Conservation (phyloP, 1,140 invertebrate species). For the Cotesia typhae region DNA sequence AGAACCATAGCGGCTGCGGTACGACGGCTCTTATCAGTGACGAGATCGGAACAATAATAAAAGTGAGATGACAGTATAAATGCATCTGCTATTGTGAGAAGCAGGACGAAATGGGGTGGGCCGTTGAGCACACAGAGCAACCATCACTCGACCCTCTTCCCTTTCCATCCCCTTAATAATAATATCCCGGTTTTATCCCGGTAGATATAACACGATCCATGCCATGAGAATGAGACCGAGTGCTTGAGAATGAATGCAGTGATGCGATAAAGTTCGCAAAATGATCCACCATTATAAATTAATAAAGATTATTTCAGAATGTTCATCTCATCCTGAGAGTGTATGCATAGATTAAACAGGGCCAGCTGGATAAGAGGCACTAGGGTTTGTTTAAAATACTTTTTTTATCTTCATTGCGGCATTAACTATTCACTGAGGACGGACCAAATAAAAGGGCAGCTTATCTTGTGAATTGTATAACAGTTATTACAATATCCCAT, state of each 20-base stretch:
- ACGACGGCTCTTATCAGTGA: background rate
- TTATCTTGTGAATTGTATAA: conserved; percentile 19
- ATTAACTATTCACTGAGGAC: conserved; percentile 1
- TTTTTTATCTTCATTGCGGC: background rate
- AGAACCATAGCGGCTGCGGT: background rate
- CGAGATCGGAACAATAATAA: conserved; percentile 43
- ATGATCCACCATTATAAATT: conserved; percentile 41
- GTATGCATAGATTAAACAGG: background rate
- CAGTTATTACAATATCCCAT: background rate
- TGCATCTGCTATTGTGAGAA: conserved; percentile 43
- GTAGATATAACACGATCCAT: conserved; percentile 4
- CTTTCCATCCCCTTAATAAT: conserved; percentile 32
- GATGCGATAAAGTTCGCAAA: conserved; percentile 41
- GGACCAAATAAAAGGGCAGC: conserved; percentile 3
- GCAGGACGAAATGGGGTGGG: conserved; percentile 26
- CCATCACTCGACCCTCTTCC: conserved; percentile 23
- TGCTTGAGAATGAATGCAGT: conserved; percentile 35
- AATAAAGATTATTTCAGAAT: conserved; percentile 40
- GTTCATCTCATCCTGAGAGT: background rate
- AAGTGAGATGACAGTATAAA: conserved; percentile 49
- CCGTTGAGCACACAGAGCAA: conserved; percentile 31
- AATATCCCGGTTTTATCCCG: background rate
- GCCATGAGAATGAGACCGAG: conserved; percentile 6
- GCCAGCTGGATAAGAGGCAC: too few species aligned
- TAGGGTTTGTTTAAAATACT: background rate